phyloP scores from a whole-genome alignment of 2,797 vertebrate genomes.

The Tadarida brasiliensis region DNA sequence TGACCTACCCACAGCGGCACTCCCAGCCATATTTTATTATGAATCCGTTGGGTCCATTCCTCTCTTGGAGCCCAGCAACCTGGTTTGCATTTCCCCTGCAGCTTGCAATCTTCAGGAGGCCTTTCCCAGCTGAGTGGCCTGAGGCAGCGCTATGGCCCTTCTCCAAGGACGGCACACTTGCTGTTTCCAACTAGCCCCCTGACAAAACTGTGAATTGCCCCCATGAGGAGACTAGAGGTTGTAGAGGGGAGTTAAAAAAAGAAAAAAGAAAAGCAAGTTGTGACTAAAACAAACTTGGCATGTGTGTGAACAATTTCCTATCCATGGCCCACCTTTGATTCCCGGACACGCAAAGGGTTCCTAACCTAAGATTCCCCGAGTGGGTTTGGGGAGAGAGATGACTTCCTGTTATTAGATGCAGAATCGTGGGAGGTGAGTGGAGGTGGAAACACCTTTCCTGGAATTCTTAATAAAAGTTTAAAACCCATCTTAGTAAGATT shows the following conservation, averaged over 20 bases:
- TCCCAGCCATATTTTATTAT: not conserved
- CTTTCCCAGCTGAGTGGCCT: not conserved
- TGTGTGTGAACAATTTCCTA: not conserved
- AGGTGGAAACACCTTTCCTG: not conserved
- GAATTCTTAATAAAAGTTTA: constrained; percentile 49
- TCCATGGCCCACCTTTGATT: not conserved
- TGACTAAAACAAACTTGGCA: not conserved
- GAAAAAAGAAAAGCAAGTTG: not conserved
- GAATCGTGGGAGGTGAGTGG: not conserved
- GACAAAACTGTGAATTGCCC: not conserved
- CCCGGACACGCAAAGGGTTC: not conserved
- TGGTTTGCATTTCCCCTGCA: constrained; percentile 22
- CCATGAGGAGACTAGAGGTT: not conserved
- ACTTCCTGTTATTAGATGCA: constrained; percentile 41
- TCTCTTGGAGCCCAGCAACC: not conserved
- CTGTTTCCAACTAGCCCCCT: constrained; percentile 10
- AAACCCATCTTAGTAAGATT: constrained; percentile 30
- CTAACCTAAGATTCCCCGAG: not conserved
- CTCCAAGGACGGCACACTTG: not conserved
- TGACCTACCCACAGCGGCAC: not conserved
- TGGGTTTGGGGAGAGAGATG: not conserved
- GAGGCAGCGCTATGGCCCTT: not conserved
- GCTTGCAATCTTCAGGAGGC: not conserved
- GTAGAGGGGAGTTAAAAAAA: not conserved
- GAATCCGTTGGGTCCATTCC: accelerated